A percentile compares a stretch with the other conserved stretches of the same genome.
Conservation (phyloP, 2,113 vertebrate genomes). For the Crotalus horridus region DNA sequence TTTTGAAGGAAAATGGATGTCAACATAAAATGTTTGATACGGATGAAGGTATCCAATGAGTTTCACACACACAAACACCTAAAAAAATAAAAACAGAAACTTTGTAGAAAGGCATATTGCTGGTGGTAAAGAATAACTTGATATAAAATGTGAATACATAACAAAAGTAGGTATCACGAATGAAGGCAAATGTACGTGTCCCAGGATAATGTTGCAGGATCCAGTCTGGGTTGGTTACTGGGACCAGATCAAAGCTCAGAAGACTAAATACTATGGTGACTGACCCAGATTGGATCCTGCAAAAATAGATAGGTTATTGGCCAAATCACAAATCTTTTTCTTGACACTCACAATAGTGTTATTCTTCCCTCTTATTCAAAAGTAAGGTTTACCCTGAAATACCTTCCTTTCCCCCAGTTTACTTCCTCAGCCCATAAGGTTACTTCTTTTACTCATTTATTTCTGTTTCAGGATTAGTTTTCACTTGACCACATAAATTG, state of each 20-base stretch:
- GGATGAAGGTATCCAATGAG: not conserved
- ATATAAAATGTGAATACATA: not conserved
- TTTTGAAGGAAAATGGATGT: conserved; percentile 22
- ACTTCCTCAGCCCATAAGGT: not conserved
- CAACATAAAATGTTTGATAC: not conserved
- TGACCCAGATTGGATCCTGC: not conserved
- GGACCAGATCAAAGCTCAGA: not conserved
- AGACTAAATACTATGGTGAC: not conserved
- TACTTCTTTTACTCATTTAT: not conserved
- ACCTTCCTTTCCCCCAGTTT: not conserved
- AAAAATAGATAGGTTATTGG: not conserved
- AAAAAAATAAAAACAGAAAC: not conserved
- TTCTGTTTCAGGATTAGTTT: not conserved
- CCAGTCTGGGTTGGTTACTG: not conserved
- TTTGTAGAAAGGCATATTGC: not conserved
- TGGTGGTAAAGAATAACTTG: not conserved
- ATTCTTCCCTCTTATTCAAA: not conserved
- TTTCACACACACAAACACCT: not conserved
- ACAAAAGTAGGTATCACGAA: not conserved
- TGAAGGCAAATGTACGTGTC: not conserved
- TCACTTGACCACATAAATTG: not conserved
- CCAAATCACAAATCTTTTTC: not conserved
- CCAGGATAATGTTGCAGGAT: not conserved
- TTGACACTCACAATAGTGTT: not conserved
- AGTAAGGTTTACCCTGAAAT: not conserved